Base-by-base conservation (phyloP, 2,888 invertebrate genomes). In the Acleris laterana region DNA sequence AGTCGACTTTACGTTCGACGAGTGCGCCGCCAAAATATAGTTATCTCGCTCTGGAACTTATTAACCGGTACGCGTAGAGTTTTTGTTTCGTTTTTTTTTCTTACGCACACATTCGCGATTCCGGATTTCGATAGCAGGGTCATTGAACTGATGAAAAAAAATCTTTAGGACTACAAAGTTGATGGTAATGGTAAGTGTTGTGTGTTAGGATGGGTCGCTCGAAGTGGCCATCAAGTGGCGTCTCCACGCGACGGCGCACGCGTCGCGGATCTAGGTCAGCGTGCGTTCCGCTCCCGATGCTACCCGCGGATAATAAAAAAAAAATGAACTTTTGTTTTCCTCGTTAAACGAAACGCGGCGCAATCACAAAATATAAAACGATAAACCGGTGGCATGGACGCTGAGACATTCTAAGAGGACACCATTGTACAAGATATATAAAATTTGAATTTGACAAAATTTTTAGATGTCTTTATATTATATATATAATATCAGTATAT, bases 91-190 rank as follows among this genome's bases (percentile, higher is more conserved):
- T 80, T 87, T 88, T 90, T 89, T 90, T 90, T 90, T 89, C 89
- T 86, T 72, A 78, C 75, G 83, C 84, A 84, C 85, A 82, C 78
- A 86, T 82, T 85, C 90, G 90, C 90, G 88, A 85, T 90, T 88
- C 91, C 91, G 89, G 90, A 91, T 93, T 93, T 92, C 92, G 91
- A 92, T 92, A 93, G 89, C 85, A 79, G 86, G 92, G 87, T 92
- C 92, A 80, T 79, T 88, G 92, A 91, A 89, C 92, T 78, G 80
- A 78, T 86, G 81, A 87, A 91, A 91, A 88, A 90, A 89, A 88
- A 89, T 88, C 84, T 82, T 69, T 62, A 53, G 62, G 57, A 57
- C 84, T 88, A 76, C 84, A 80, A 84, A 82, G 79, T 82, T 77
- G 81, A 80, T 75, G 75, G 80, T 79, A 79, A 83, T 75, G 75